Base-by-base conservation (phyloP, 2,888 invertebrate genomes). In the Sepiola atlantica region DNA sequence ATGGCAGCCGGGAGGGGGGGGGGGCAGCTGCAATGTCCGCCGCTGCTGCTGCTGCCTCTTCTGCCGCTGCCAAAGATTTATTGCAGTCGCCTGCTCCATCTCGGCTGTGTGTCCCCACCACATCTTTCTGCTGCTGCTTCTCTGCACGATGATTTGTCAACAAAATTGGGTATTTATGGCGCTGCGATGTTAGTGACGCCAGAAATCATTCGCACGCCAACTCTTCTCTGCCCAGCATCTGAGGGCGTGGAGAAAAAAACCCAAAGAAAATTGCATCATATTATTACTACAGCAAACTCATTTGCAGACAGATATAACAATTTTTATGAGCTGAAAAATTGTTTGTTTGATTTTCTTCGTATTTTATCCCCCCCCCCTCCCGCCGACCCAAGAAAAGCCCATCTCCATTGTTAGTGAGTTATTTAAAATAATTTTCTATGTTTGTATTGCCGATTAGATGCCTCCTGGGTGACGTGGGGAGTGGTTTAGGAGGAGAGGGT, bases 121-220 rank as follows among this genome's bases (percentile, higher is more conserved):
- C 77, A 14, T n/a, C 77, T 77, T 77, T 12, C 77, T 77, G n/a
- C 77, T 92, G 92, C 92, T 54, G 28, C 54, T 35, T 32, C 54
- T 92, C 45, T 35, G 45, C 12, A 45, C 45, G 24, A 45, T 92
- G 35, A 92, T 92, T 92, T 92, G 92, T 92, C 92, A 92, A 92
- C 92, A 92, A 92, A 92, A 92, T 92, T 92, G 92, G 92, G 92
- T 54, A 92, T 92, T 92, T 92, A 92, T 92, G 45, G 92, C 35
- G 92, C 92, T 28, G 92, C 45, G 35, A 54, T 35, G 35, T 92
- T 45, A 92, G 92, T 35, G 92, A 92, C 35, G 92, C 92, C 92
- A 92, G 54, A 35, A 28, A 54, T 54, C 92, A 92, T 92, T 18
- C 20, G 20, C 57, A 21, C 57, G 21, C 57, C 57, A 20, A 6